Percentiles rank a stretch among this genome's conserved stretches.
Conservation (phyloP, 1,140 invertebrate species). For the Chelonus insularis region DNA sequence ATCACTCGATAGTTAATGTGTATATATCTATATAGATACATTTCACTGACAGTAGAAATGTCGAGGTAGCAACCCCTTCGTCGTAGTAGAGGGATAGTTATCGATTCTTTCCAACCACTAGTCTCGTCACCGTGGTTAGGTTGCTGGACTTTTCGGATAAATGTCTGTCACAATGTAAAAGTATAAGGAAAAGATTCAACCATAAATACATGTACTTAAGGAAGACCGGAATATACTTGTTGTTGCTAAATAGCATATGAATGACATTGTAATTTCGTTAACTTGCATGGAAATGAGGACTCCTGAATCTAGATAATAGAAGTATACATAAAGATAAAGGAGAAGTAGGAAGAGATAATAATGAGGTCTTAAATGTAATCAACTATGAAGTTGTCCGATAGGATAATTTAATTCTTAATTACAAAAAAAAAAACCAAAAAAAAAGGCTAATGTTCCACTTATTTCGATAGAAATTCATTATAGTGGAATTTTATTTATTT, state of each 20-base stretch:
- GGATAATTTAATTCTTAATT: background rate
- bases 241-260: background rate
- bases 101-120: conserved; percentile 42
- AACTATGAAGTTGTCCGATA: background rate
- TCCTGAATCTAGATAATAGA: background rate
- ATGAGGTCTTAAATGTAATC: background rate
- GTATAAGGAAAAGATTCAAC: background rate
- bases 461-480: too few species aligned
- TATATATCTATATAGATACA: conserved; percentile 13
- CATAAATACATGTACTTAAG: background rate
- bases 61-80: conserved; percentile 43
- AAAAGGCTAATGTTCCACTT: too few species aligned
- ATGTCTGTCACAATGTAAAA: conserved; percentile 39
- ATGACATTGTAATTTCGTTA: background rate
- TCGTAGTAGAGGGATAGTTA: conserved; percentile 46
- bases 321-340: background rate
- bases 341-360: background rate
- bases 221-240: background rate
- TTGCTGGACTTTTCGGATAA: conserved; percentile 46
- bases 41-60: conserved; percentile 22
- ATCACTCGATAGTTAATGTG: background rate
- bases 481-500: too few species aligned
- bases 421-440: background rate
- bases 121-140: conserved; percentile 10
- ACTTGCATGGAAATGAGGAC: background rate